phyloP scores from a whole-genome alignment of 2,113 vertebrate species.

The Ptilonorhynchus violaceus region DNA sequence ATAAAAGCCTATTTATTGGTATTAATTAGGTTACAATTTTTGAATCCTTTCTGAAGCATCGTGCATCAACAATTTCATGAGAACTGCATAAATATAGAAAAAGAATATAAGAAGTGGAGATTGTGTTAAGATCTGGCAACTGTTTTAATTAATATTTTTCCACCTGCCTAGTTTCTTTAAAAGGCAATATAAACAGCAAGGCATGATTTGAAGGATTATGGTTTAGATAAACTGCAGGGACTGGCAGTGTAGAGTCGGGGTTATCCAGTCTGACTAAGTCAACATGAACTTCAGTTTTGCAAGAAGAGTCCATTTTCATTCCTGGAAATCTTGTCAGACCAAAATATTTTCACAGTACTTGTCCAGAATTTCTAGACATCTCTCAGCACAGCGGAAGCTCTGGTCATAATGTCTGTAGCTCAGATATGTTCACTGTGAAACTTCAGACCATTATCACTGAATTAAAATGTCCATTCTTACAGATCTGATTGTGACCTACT shows the following conservation, averaged over 20 bases:
- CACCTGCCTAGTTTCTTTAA: neutral
- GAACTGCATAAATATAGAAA: neutral
- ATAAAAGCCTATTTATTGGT: neutral
- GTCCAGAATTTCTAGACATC: neutral
- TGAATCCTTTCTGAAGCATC: neutral
- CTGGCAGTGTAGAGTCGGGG: neutral
- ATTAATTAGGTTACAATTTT: neutral
- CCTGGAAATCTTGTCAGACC: neutral
- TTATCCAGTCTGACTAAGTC: neutral
- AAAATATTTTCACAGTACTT: neutral
- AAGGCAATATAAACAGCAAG: neutral
- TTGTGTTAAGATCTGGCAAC: neutral
- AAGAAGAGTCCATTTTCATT: neutral
- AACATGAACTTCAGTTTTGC: neutral
- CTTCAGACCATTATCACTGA: neutral
- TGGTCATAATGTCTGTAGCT: neutral
- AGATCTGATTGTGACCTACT: neutral
- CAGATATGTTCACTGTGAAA: neutral
- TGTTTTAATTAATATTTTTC: neutral
- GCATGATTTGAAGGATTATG: neutral
- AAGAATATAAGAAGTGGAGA: neutral
- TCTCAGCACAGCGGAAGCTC: neutral
- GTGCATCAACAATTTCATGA: neutral
- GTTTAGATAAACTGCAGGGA: neutral
- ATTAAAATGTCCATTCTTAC: neutral